Base-by-base conservation (phyloP, 2,113 vertebrate genomes). In the Orientallactaga bullata region DNA sequence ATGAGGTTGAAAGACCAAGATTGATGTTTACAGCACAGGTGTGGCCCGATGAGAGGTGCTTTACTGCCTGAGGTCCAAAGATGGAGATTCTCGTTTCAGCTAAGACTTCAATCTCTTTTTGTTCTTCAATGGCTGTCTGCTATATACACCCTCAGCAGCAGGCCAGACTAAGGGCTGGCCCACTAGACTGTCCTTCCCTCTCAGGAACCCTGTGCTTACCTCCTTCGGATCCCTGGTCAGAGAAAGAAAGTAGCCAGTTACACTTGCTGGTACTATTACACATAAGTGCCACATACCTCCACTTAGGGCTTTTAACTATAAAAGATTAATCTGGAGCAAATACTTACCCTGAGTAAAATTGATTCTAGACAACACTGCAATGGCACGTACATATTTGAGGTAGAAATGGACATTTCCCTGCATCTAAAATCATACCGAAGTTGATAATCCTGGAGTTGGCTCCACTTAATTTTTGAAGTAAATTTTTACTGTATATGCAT, bases 281-380 rank as follows among this genome's bases (percentile, higher is more conserved):
- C 58, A 60, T 18, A 21, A 77, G 12, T 91, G 37, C 51, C 61
- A 58, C 32, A 55, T 88, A 74, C 35, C 74, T 79, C 21, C 32
- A 84, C 21, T 82, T 73, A 63, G 37, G 7, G 35, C 39, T 90
- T 93, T 88, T 82, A n/a, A 39, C 32, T 77, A 2, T 68, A 30
- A 96, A 89, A 78, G 51, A 82, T 82, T 72, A 72, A 39, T 76
- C 12, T 39, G 35, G 66, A 83, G 24, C 17, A 3, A 89, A 83
- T 61, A 61, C 85, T 81, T 86, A 15, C 61, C 20, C n/a, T 21
- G 28, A 73, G 35, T 74, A 37, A 84, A 79, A 79, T 18, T 77
- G 24, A 69, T 63, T 84, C n/a, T 42, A 93, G 42, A 68, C 37
- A 83, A 5, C 5, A 8, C 20, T 81, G 35, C 21, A 58, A 61